A percentile compares a stretch with the other conserved stretches of the same genome.
These are phyloP conservation scores for Urocynchramus pylzowi DNA, from an alignment of 2,113 vertebrate species.

Conservation along the genomic window DNA sequence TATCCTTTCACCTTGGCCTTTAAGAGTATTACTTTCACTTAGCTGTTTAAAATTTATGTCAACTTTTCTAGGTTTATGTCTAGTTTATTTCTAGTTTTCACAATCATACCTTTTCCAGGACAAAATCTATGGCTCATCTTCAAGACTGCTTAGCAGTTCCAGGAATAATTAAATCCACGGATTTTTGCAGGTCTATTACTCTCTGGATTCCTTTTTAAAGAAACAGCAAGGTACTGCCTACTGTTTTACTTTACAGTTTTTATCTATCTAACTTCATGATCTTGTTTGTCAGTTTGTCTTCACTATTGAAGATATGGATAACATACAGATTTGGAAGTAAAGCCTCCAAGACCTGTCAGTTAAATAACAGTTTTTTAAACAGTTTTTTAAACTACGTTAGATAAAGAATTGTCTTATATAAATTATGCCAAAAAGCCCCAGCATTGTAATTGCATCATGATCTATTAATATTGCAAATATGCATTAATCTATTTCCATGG, in stretches of 20 bases:
- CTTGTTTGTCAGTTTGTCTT: not conserved
- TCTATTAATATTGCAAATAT: not conserved
- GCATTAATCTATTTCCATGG: not conserved
- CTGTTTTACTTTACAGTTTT: not conserved
- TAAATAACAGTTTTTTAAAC: not conserved
- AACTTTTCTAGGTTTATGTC: not conserved
- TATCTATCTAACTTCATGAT: not conserved
- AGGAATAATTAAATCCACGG: not conserved
- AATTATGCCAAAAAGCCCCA: not conserved
- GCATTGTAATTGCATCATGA: not conserved
- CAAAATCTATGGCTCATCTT: not conserved
- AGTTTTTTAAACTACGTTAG: not conserved
- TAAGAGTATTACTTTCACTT: not conserved
- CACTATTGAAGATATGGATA: not conserved
- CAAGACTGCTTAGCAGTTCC: not conserved
- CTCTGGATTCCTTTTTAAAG: not conserved
- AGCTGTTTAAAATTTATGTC: not conserved
- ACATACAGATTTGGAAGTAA: not conserved
- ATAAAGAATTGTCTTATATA: not conserved
- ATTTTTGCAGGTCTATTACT: not conserved
- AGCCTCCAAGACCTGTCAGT: not conserved
- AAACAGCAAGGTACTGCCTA: not conserved
- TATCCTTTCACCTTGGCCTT: not conserved
- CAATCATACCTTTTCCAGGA: not conserved
- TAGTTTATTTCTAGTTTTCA: not conserved